Evolutionary conservation across 2,113 vertebrate species (phyloP), one percentile per base, ranked within the genome.

Genomic region (Pomatorhinus ruficollis): DNA sequence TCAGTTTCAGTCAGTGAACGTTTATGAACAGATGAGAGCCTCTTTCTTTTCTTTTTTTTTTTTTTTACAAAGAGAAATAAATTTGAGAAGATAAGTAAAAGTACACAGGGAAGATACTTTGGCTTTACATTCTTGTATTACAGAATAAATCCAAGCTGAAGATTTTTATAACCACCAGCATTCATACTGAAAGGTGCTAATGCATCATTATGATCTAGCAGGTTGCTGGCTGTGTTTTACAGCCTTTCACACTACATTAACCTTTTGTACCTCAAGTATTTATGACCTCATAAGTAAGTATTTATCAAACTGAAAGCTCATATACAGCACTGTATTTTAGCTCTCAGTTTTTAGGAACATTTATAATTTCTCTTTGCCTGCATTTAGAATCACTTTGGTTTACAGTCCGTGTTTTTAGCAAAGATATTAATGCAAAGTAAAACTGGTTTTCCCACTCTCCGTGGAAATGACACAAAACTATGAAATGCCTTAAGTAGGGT

Each of bases 201-300:
- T 98, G 96, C 97, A 98, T 98, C 97, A 98, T 98, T 93, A 98
- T 98, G 98, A 98, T 98, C 96, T 97, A 98, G 97, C 97, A 98
- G 98, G 97, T 98, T 98, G 97, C 92, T 97, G 40, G 81, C 97
- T 96, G 97, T 97, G 97, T 98, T 98, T 98, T 97, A 98, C 97
- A 98, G 98, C 97, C 92, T 89, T 98, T 97, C 98, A 98, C 98
- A 98, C 97, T 98, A 98, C 98, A 98, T 98, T 98, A 98, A 98
- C 98, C 98, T 98, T 98, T 98, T 98, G 96, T 98, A 98, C 97
- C 91, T 89, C 97, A 89, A 97, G 97, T 98, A 98, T 98, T 98
- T 98, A 98, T 98, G 98, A 98, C 97, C 97, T 98, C 97, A 97
- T 97, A 98, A 98, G 97, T 97, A 98, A 97, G 98, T 98, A 98